phyloP scores from a whole-genome alignment of 2,797 vertebrate species.

The Fistularia commersonii region DNA sequence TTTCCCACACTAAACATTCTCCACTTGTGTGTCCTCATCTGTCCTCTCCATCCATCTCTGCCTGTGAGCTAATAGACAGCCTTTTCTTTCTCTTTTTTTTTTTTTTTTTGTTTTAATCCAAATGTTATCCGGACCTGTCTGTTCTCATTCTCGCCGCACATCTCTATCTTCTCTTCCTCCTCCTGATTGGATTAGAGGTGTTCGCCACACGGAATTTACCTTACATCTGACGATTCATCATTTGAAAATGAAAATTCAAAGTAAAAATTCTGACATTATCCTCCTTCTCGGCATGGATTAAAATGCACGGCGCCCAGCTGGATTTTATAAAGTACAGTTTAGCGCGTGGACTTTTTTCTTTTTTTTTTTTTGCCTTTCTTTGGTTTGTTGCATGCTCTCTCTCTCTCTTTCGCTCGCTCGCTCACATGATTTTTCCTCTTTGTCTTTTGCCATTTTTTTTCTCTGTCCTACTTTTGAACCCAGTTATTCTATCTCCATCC shows the following conservation, averaged over 20 bases:
- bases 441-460: conserved; percentile 44
- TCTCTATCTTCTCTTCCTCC: conserved; percentile 28
- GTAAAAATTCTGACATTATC: conserved; percentile 44
- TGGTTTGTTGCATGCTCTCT: conserved; percentile 7
- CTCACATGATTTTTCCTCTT: conserved; percentile 17
- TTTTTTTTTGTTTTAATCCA: conserved; percentile 1
- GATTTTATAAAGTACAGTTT: conserved; percentile 45
- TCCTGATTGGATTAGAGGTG: conserved; percentile 55
- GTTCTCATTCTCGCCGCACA: conserved; percentile 21
- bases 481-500: conserved; percentile 56
- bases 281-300: conserved; percentile 46
- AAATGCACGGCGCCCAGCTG: conserved; percentile 42
- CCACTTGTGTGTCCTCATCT: conserved; percentile 25
- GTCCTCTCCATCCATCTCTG: conserved; percentile 26
- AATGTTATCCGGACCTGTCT: conserved; percentile 35
- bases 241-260: conserved; percentile 51
- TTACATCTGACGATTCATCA: conserved; percentile 46
- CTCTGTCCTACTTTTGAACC: conserved; percentile 70
- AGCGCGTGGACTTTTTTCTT: conserved; percentile 48
- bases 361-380: conserved; percentile 27
- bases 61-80: background rate
- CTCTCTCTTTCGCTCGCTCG: conserved; percentile 6
- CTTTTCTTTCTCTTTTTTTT: background rate
- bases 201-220: conserved; percentile 46
- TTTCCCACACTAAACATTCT: conserved; percentile 38